phyloP scores from a whole-genome alignment of 1,140 invertebrate genomes.

The Drosophila arawakana region DNA sequence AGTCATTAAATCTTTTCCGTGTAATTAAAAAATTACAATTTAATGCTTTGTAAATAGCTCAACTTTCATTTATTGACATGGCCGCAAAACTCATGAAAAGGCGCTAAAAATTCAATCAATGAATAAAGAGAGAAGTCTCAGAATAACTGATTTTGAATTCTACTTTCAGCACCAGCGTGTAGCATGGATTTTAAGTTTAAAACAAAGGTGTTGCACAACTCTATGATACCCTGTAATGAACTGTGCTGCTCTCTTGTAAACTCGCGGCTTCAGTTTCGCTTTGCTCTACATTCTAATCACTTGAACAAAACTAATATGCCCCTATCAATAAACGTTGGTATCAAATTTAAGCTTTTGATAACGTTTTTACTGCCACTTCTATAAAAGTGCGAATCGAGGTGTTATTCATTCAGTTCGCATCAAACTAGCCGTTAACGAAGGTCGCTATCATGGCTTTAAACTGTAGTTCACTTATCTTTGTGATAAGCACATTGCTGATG shows the following conservation, averaged over 20 bases:
- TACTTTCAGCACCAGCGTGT: too few species aligned
- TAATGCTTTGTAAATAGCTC: constrained; percentile 69
- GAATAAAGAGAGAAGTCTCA: too few species aligned
- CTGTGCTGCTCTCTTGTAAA: too few species aligned
- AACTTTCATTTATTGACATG: constrained; percentile 70
- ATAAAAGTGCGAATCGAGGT: neutral
- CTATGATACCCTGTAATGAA: too few species aligned
- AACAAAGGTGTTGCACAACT: too few species aligned
- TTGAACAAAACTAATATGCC: too few species aligned
- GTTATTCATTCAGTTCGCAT: neutral
- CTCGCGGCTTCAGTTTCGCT: too few species aligned
- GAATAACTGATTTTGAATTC: too few species aligned
- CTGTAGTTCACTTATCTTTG: neutral
- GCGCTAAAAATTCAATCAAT: neutral
- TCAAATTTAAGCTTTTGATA: neutral
- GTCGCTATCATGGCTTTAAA: neutral
- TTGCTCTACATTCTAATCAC: too few species aligned
- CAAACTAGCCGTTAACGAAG: neutral
- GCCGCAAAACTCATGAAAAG: constrained; percentile 22
- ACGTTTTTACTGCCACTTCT: neutral
- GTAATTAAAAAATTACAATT: constrained; percentile 82
- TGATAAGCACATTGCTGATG: neutral
- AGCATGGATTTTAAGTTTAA: too few species aligned
- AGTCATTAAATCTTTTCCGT: constrained; percentile 80
- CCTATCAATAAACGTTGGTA: neutral